These are phyloP conservation scores for Peucedramus taeniatus DNA, from an alignment of 2,113 vertebrate species.

Conservation along the genomic window DNA sequence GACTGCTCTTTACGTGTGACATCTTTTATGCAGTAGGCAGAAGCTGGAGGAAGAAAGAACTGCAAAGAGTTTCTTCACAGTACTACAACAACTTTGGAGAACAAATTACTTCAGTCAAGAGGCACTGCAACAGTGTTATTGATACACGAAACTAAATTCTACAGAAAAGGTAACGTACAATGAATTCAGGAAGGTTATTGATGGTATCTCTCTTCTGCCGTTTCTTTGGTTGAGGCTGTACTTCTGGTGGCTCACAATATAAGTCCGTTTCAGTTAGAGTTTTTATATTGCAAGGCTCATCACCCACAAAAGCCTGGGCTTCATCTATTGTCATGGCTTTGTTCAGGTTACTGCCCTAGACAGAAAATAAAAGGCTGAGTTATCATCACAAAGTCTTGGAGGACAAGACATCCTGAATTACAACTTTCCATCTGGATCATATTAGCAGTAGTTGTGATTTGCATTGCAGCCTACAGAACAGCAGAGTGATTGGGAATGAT, in stretches of 20 bases:
- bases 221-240: slow-evolving; percentile 79
- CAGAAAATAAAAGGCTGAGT: slow-evolving; percentile 12
- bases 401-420: neutral
- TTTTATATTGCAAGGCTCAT: slow-evolving; percentile 82
- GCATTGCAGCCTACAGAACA: neutral
- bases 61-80: neutral
- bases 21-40: neutral
- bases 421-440: neutral
- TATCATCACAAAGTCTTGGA: neutral
- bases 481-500: neutral
- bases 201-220: slow-evolving; percentile 85
- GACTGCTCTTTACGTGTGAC: fast-evolving
- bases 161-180: slow-evolving; percentile 73
- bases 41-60: neutral
- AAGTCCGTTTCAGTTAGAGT: slow-evolving; percentile 87
- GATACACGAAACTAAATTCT: neutral
- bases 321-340: slow-evolving; percentile 90
- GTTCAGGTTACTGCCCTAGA: slow-evolving; percentile 86
- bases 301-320: slow-evolving; percentile 88
- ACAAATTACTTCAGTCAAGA: neutral
- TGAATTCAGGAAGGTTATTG: slow-evolving; percentile 86
- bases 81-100: neutral
- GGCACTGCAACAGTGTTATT: neutral
- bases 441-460: neutral
- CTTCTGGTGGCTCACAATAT: slow-evolving; percentile 85